These are phyloP conservation scores for Arion vulgaris DNA, from an alignment of 1,140 invertebrate species.

Conservation along the genomic window DNA sequence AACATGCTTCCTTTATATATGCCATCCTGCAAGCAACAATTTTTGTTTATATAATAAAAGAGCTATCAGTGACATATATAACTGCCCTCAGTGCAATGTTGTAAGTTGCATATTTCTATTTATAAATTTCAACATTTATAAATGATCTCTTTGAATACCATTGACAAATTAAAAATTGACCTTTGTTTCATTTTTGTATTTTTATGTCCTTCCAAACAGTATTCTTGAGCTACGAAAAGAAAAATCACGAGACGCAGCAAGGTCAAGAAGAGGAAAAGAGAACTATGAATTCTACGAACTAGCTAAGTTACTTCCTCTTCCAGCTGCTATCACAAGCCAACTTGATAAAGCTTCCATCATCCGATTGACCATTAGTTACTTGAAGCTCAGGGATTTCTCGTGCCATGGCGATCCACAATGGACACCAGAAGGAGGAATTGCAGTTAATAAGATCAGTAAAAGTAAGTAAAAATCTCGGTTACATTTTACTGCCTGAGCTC, in stretches of 20 bases:
- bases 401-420: slow-evolving; percentile 95
- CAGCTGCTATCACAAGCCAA: slow-evolving; percentile 96
- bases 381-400: slow-evolving; percentile 95
- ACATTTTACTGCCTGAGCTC: too few relatives aligned
- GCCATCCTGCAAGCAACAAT: too few relatives aligned
- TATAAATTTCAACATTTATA: too few relatives aligned
- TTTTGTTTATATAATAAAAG: too few relatives aligned
- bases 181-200: too few relatives aligned
- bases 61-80: too few relatives aligned
- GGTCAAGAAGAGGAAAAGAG: slow-evolving; percentile 94
- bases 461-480: slow-evolving; percentile 76
- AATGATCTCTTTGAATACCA: too few relatives aligned
- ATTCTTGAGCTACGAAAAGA: slow-evolving; percentile 97
- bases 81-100: too few relatives aligned
- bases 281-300: slow-evolving; percentile 99
- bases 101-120: too few relatives aligned
- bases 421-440: slow-evolving; percentile 78
- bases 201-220: slow-evolving; percentile 74
- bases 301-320: slow-evolving; percentile 96
- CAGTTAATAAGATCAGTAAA: slow-evolving; percentile 87
- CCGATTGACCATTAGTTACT: slow-evolving; percentile 96
- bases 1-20: too few relatives aligned
- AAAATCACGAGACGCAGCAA: slow-evolving; percentile 95
- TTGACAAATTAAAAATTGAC: too few relatives aligned
- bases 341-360: slow-evolving; percentile 99